phyloP scores from a whole-genome alignment of 1,140 invertebrate species.

The Dendrolimus kikuchii region DNA sequence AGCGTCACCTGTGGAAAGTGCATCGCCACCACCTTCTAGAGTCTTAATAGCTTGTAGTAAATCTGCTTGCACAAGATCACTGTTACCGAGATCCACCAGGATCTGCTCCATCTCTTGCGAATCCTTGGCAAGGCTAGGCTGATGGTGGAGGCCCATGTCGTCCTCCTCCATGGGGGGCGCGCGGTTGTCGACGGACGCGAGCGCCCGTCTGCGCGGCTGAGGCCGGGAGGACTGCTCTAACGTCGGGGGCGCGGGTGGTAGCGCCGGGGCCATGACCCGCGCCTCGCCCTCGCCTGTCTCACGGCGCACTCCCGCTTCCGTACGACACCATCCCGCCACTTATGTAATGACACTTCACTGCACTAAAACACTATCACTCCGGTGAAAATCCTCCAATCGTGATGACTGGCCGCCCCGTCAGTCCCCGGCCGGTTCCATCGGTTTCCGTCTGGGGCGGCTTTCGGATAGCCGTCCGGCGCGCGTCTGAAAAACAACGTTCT shows the following conservation, averaged over 20 bases:
- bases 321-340: conserved; percentile 37
- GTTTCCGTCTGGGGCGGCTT: conserved; percentile 20
- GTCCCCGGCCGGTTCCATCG: conserved; percentile 47
- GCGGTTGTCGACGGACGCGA: conserved; percentile 62
- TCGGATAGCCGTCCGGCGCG: conserved; percentile 33
- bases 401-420: conserved; percentile 34
- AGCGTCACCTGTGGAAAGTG: conserved; percentile 60
- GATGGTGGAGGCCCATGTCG: conserved; percentile 76
- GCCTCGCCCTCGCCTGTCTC: conserved; percentile 58
- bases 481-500: conserved; percentile 55
- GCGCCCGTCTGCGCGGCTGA: conserved; percentile 44
- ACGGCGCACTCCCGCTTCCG: conserved; percentile 45
- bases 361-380: conserved; percentile 39
- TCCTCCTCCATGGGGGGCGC: conserved; percentile 78
- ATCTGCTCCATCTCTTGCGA: conserved; percentile 74
- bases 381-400: conserved; percentile 29
- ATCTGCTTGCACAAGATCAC: conserved; percentile 73
- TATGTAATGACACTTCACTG: conserved; percentile 52
- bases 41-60: conserved; percentile 79
- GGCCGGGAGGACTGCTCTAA: conserved; percentile 29
- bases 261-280: conserved; percentile 74
- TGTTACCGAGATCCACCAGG: conserved; percentile 71
- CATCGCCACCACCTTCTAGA: conserved; percentile 73
- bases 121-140: conserved; percentile 60
- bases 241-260: conserved; percentile 62